These are phyloP conservation scores for Piaya cayana DNA, from an alignment of 2,113 vertebrate species.

Conservation along the genomic window DNA sequence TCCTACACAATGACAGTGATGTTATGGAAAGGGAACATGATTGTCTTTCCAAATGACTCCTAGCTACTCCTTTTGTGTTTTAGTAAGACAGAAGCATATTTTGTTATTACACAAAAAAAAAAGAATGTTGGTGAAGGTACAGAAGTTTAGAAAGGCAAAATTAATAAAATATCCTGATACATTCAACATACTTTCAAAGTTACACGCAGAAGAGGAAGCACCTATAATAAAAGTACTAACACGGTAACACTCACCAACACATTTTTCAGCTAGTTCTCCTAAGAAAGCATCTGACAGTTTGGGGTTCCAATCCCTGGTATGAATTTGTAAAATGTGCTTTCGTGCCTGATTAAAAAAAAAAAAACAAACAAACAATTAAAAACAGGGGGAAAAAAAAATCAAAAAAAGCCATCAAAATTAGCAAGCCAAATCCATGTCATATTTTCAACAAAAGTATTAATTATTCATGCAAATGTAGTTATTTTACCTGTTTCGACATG, in stretches of 20 bases:
- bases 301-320: conserved; percentile 97
- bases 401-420: background rate
- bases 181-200: background rate
- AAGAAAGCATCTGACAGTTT: conserved; percentile 92
- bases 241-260: conserved; percentile 88
- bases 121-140: background rate
- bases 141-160: background rate
- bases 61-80: background rate
- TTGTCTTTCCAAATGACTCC: background rate
- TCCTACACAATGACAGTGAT: background rate
- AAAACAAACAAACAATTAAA: too few species aligned
- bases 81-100: background rate
- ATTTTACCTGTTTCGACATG: background rate
- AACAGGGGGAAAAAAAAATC: background rate
- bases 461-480: background rate
- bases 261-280: conserved; percentile 97
- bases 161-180: background rate
- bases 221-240: background rate
- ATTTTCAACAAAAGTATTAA: background rate
- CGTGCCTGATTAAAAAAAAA: conserved; percentile 81
- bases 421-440: background rate
- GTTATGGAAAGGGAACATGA: conserved; percentile 3
- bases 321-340: conserved; percentile 98
- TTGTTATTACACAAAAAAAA: background rate
- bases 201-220: background rate